phyloP scores from a whole-genome alignment of 2,888 invertebrate genomes.

The Chrysotoxum bicinctum region DNA sequence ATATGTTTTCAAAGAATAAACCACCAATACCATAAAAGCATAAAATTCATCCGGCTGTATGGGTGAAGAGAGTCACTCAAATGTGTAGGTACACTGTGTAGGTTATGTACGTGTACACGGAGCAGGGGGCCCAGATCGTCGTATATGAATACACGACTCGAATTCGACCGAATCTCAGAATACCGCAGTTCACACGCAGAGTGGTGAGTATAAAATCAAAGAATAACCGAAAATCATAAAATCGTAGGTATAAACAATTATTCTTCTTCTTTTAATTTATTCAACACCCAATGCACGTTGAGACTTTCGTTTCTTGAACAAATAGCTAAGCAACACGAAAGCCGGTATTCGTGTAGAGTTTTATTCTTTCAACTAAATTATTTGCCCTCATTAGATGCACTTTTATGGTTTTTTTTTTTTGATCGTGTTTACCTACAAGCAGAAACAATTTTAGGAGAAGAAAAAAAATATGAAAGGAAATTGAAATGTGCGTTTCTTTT shows the following conservation, averaged over 20 bases:
- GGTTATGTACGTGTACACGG: too few relatives aligned
- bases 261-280: background rate
- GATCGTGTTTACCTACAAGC: background rate
- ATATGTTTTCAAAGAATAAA: constrained; percentile 18
- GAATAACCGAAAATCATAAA: constrained; percentile 55
- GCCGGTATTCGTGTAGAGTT: background rate
- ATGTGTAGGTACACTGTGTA: background rate
- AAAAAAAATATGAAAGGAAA: constrained; percentile 3
- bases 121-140: background rate
- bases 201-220: constrained; percentile 58
- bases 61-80: background rate
- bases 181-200: constrained; percentile 8
- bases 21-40: constrained; percentile 5
- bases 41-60: background rate
- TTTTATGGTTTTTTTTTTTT: background rate
- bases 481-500: background rate
- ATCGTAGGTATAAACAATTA: background rate
- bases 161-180: background rate
- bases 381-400: background rate
- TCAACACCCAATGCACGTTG: background rate
- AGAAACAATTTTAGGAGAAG: background rate
- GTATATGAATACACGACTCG: constrained; percentile 8
- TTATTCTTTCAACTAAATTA: background rate
- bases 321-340: background rate
- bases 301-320: background rate